Conservation (phyloP, 2,113 vertebrate species). For the cattle (Bos taurus) region DNA sequence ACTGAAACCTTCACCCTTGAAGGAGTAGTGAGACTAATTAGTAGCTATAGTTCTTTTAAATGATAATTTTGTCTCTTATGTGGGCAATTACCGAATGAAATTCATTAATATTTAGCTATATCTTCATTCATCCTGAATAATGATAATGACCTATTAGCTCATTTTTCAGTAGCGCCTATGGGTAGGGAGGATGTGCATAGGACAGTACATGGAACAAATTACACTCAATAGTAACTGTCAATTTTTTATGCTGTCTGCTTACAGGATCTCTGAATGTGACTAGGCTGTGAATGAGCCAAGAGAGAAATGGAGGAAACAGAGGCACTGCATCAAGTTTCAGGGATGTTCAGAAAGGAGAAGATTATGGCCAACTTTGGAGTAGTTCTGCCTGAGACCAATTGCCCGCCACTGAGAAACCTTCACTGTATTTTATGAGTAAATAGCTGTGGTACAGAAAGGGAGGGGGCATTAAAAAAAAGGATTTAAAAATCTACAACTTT, state of each 20-base stretch:
- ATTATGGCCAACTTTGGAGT: not conserved
- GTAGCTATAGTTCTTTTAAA: conserved; percentile 39
- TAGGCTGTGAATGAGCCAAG: not conserved
- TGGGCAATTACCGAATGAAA: not conserved
- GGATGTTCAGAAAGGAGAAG: not conserved
- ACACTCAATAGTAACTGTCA: not conserved
- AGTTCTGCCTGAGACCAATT: not conserved
- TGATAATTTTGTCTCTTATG: conserved; percentile 30
- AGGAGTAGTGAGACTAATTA: conserved; percentile 24
- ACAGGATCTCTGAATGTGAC: not conserved
- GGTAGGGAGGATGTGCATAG: not conserved
- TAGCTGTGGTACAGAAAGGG: not conserved
- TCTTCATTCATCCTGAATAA: not conserved
- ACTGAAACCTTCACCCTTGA: not conserved
- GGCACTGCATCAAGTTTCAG: not conserved
- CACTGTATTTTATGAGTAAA: not conserved
- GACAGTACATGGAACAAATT: not conserved
- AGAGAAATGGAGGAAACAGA: not conserved
- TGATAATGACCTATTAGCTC: conserved; percentile 16
- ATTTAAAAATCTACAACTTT: not conserved
- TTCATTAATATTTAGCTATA: not conserved
- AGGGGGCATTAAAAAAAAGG: not conserved
- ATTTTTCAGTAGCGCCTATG: not conserved
- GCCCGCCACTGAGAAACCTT: not conserved
- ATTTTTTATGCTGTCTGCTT: conserved; percentile 18